These are phyloP conservation scores for Aurelia sp. DNA, from an alignment of 30 jellyfish, hydroid and myxozoan genomes.

Conservation along the genomic window DNA sequence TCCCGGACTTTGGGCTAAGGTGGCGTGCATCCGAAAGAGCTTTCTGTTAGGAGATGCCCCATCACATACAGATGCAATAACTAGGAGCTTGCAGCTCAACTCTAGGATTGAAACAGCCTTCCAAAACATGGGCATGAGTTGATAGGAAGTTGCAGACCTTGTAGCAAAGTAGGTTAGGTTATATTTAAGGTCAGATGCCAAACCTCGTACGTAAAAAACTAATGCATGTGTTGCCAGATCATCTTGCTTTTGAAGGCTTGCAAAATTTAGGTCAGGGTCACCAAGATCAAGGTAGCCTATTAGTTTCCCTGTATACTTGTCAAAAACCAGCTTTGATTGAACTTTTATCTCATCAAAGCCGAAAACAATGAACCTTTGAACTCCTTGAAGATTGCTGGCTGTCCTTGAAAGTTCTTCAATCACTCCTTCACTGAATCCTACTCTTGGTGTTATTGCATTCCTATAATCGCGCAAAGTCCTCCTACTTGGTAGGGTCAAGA, in stretches of 20 bases:
- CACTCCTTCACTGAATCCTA: constrained; percentile 50
- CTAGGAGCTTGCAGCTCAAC: constrained; percentile 29
- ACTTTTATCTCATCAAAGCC: constrained; percentile 70
- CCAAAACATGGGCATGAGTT: constrained; percentile 62
- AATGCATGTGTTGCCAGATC: constrained; percentile 68
- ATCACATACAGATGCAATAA: constrained; percentile 69
- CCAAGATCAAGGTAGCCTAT: constrained; percentile 70
- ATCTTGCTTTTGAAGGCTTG: constrained; percentile 18
- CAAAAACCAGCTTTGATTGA: constrained; percentile 77
- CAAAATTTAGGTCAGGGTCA: constrained; percentile 34
- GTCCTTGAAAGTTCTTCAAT: constrained; percentile 41
- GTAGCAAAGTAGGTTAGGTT: constrained; percentile 60
- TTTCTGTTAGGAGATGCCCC: constrained; percentile 73
- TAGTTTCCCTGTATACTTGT: constrained; percentile 66
- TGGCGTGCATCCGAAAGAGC: constrained; percentile 43
- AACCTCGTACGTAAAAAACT: constrained; percentile 53
- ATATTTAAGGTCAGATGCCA: constrained; percentile 17
- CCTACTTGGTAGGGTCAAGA: constrained; percentile 82
- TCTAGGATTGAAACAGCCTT: constrained; percentile 55
- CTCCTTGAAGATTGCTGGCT: constrained; percentile 21
- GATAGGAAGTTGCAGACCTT: constrained; percentile 51
- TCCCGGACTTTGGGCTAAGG: constrained; percentile 33
- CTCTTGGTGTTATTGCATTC: constrained; percentile 56
- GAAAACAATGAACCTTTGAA: constrained; percentile 38
- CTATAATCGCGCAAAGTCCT: constrained; percentile 79